Evolutionary conservation across 1,140 invertebrate species (phyloP).

Genomic region (Heliothis subflexa): DNA sequence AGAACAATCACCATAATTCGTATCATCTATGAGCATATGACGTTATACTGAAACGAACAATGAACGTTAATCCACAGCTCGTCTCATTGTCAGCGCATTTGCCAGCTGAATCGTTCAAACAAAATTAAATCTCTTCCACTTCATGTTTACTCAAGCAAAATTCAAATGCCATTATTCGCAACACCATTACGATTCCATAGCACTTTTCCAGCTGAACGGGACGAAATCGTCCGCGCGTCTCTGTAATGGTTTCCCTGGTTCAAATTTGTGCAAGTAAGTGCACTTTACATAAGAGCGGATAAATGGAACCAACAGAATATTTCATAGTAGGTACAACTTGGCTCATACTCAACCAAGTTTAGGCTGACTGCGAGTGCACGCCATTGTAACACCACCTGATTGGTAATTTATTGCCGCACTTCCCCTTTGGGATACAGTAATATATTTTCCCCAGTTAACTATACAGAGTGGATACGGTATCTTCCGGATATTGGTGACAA

Average conservation of each 20-base stretch:
- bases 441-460: constrained; percentile 31
- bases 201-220: constrained; percentile 58
- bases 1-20: no score
- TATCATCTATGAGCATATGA: background rate
- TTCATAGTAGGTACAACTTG: constrained; percentile 63
- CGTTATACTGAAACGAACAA: background rate
- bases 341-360: constrained; percentile 61
- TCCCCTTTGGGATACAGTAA: constrained; percentile 29
- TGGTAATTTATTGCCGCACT: constrained; percentile 58
- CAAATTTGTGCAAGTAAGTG: constrained; percentile 66
- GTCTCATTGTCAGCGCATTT: constrained; percentile 38
- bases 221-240: constrained; percentile 54
- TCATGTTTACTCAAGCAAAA: constrained; percentile 48
- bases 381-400: constrained; percentile 60
- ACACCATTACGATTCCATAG: constrained; percentile 58
- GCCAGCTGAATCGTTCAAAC: constrained; percentile 30
- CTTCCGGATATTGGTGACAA: constrained; percentile 27
- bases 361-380: constrained; percentile 46
- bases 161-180: constrained; percentile 50
- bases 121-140: constrained; percentile 41
- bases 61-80: constrained; percentile 12
- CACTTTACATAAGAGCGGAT: constrained; percentile 57
- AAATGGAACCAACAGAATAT: constrained; percentile 64
- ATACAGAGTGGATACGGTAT: constrained; percentile 30
- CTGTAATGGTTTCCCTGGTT: constrained; percentile 54